A percentile compares a stretch with the other conserved stretches of the same genome.
These are phyloP conservation scores for Fregetta grallaria DNA, from an alignment of 2,113 vertebrate species.

Conservation along the genomic window DNA sequence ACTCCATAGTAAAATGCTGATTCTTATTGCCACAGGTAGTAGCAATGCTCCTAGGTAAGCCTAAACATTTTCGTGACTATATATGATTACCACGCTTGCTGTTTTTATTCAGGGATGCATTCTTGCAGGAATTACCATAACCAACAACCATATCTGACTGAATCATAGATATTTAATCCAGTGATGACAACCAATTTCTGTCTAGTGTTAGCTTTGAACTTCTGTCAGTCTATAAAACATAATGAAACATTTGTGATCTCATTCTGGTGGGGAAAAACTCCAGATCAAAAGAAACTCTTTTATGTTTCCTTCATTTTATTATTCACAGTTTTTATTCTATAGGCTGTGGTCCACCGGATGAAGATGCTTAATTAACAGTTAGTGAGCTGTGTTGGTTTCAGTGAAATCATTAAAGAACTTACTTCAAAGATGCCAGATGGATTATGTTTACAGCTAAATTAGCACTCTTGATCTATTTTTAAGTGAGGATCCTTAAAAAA, in stretches of 20 bases:
- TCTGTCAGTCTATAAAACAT: slow-evolving; percentile 4
- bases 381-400: not conserved
- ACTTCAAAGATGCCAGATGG: slow-evolving; percentile 18
- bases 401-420: not conserved
- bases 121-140: not conserved
- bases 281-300: slow-evolving; percentile 33
- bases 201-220: slow-evolving; percentile 37
- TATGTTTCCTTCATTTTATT: slow-evolving; percentile 22
- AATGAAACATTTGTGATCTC: slow-evolving; percentile 40
- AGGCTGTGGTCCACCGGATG: not conserved
- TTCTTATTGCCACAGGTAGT: not conserved
- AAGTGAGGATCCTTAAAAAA: not conserved
- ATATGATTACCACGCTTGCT: not conserved
- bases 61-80: not conserved
- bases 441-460: slow-evolving; percentile 3
- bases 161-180: not conserved
- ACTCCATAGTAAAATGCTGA: not conserved
- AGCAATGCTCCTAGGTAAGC: not conserved
- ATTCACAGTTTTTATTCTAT: slow-evolving; percentile 17
- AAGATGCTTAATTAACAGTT: slow-evolving; percentile 26
- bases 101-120: not conserved
- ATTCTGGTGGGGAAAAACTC: not conserved
- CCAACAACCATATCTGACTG: not conserved
- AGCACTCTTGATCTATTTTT: not conserved
- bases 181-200: not conserved